These are phyloP conservation scores for Natator depressus DNA, from an alignment of 2,113 vertebrate species.

Conservation along the genomic window DNA sequence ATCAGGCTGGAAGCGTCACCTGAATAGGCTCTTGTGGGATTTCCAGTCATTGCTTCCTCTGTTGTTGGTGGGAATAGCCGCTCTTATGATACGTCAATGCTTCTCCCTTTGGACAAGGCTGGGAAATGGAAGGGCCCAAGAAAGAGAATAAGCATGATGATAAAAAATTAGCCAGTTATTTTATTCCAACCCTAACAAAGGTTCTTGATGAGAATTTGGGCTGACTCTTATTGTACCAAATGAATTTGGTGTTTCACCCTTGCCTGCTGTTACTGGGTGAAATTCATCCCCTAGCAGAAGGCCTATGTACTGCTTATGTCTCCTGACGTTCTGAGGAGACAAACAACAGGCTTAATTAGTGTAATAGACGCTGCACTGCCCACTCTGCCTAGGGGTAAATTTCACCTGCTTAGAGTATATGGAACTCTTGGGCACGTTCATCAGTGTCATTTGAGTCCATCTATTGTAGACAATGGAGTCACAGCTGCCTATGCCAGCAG, in stretches of 20 bases:
- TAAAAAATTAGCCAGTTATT: neutral
- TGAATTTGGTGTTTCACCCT: neutral
- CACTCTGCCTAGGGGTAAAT: neutral
- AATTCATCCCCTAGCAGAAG: neutral
- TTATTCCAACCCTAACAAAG: neutral
- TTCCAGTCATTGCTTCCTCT: neutral
- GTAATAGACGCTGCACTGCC: neutral
- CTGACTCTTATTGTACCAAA: accelerated
- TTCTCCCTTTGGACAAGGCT: neutral
- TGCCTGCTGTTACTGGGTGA: neutral
- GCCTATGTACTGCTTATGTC: neutral
- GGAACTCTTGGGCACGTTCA: neutral
- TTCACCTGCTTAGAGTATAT: neutral
- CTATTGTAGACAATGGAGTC: neutral
- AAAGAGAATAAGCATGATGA: neutral
- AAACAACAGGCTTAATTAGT: neutral
- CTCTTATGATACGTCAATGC: neutral
- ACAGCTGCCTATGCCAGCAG: conserved; percentile 20
- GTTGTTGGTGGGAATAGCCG: neutral
- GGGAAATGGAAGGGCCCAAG: neutral
- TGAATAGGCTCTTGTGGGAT: neutral
- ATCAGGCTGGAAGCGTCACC: neutral
- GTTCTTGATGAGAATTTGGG: accelerated
- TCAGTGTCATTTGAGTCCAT: neutral
- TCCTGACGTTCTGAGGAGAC: neutral